Evolutionary conservation across 2,888 invertebrate species (phyloP), one percentile per base, ranked within the genome.

Genomic region (Diaperis boleti): DNA sequence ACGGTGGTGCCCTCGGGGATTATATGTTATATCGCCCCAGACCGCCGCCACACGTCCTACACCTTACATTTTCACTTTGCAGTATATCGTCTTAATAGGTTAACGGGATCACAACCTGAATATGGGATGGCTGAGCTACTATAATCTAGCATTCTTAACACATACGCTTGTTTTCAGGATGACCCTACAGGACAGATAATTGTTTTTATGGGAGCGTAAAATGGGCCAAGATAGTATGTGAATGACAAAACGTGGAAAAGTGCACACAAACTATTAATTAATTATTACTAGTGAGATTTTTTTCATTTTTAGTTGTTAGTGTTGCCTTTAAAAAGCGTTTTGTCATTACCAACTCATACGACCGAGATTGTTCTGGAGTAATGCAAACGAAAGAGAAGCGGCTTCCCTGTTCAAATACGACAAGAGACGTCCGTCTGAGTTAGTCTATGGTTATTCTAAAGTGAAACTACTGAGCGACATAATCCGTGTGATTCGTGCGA

Each of bases 51-150:
- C 67, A 64, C 66, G 61, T 64, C 65, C 65, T 59, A 59, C 70
- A 70, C 70, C 71, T 73, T 69, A 68, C 70, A 73, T 71, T 74
- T 74, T 75, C 75, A 75, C 74, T 75, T 75, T 75, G 75, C 75
- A 75, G 73, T 75, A 75, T 75, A 75, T 75, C 73, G 72, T 72
- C 72, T 72, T 75, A 75, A 74, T 75, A 73, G 75, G 73, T 72
- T 72, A 72, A 70, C 71, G 67, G 72, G 71, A 63, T 64, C 61
- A 57, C 61, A 60, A 31, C 64, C 56, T 52, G 61, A 64, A 64
- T 64, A 64, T 64, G 64, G 64, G 55, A 55, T 59, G 39, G 59
- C 11, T 18, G 37, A 35, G 33, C 15, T 47, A 60, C 60, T 60
- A 64, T 37, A 49, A 42, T 31, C 59, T 59, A 54, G 59, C 55